A percentile compares a stretch with the other conserved stretches of the same genome.
Evolutionary conservation across 2,888 invertebrate genomes (phyloP).

Genomic region (Biston stratarius): DNA sequence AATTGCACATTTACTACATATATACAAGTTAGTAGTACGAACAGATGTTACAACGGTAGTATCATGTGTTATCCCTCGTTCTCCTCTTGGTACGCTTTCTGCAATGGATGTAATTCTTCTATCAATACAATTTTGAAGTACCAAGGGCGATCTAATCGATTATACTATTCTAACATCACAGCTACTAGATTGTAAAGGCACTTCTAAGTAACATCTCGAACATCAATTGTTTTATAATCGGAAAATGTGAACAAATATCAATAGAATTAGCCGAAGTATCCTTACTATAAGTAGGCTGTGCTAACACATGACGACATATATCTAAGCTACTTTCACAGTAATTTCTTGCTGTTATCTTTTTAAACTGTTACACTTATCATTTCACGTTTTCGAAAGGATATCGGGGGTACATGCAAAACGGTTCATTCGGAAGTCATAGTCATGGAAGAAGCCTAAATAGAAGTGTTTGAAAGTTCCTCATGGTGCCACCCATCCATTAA

Average conservation of each 20-base stretch:
- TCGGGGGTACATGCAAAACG: slow-evolving; percentile 69
- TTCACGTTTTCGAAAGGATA: slow-evolving; percentile 48
- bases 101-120: slow-evolving; percentile 80
- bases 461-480: slow-evolving; percentile 52
- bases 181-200: slow-evolving; percentile 19
- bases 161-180: slow-evolving; percentile 34
- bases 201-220: background rate
- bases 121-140: slow-evolving; percentile 63
- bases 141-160: slow-evolving; percentile 43
- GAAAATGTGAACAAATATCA: background rate
- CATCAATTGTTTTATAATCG: background rate
- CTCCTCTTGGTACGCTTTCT: slow-evolving; percentile 80
- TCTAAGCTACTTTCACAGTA: slow-evolving; percentile 70
- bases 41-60: slow-evolving; percentile 69
- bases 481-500: slow-evolving; percentile 61
- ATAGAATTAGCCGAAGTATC: slow-evolving; percentile 4
- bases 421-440: slow-evolving; percentile 40
- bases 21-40: slow-evolving; percentile 57
- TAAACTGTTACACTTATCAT: slow-evolving; percentile 48
- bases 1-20: slow-evolving; percentile 39
- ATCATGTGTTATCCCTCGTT: slow-evolving; percentile 79
- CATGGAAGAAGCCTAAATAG: slow-evolving; percentile 28
- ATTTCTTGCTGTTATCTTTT: slow-evolving; percentile 48
- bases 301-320: slow-evolving; percentile 70
- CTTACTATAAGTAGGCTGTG: slow-evolving; percentile 18